Percentiles rank a stretch among this genome's conserved stretches.
Conservation (phyloP, 2,888 invertebrate genomes). For the Eumacrocentrus americanus region DNA sequence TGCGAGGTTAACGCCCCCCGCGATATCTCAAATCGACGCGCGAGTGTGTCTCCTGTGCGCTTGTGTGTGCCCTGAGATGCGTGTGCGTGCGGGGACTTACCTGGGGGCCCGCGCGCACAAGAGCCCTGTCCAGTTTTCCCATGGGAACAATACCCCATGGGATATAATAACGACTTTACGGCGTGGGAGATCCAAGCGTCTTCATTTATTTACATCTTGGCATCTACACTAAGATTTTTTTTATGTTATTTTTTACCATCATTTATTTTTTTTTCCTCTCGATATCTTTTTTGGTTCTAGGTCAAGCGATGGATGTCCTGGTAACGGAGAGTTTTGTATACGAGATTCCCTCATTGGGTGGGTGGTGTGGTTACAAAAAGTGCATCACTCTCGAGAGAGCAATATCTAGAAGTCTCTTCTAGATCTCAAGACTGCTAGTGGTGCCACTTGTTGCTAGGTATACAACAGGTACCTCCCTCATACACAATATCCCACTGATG, state of each 20-base stretch:
- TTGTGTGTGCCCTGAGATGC: conserved; percentile 24
- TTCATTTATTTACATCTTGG: conserved; percentile 45
- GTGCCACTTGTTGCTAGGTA: conserved; percentile 20
- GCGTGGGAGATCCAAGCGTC: conserved; percentile 49
- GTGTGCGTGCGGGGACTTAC: conserved; percentile 32
- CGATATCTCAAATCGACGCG: conserved; percentile 55
- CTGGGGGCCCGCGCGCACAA: conserved; percentile 38
- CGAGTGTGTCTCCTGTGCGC: conserved; percentile 35
- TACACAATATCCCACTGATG: conserved; percentile 17
- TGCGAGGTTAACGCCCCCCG: conserved; percentile 56
- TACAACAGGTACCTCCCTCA: conserved; percentile 16
- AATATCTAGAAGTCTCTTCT: no score
- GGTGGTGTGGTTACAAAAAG: not conserved
- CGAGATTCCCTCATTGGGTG: not conserved
- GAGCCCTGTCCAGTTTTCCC: conserved; percentile 55
- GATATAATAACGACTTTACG: conserved; percentile 53
- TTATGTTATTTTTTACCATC: conserved; percentile 8
- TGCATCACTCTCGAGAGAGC: no score
- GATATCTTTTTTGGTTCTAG: not conserved
- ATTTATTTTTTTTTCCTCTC: conserved; percentile 2
- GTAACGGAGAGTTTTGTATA: not conserved
- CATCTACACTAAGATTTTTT: conserved; percentile 39
- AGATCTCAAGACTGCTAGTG: not conserved
- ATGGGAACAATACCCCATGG: conserved; percentile 54
- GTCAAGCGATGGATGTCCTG: not conserved